Base-by-base conservation (phyloP, 2,797 vertebrate species). In the Megaceryle alcyon region DNA sequence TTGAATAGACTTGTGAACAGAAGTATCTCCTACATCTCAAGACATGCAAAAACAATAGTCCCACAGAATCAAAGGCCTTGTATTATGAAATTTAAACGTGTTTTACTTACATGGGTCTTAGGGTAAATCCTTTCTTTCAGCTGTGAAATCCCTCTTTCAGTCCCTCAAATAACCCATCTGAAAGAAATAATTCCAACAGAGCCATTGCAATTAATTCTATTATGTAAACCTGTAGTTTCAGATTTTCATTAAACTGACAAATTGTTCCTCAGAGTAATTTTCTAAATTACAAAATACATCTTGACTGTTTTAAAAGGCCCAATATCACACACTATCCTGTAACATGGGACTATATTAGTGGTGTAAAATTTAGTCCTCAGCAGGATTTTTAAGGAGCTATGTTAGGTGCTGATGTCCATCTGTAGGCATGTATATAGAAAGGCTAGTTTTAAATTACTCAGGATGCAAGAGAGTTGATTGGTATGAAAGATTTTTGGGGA, bases 131-230 rank as follows among this genome's bases (percentile, higher is more conserved):
- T 95, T 86, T 76, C 94, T 96, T 97, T 96, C 91, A 94, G 86
- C 93, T 97, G 88, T 94, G 88, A 95, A 96, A 92, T 93, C 96
- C 84, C 81, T 89, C 90, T 96, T 94, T 95, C 93, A 94, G 71
- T 90, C 63, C 49, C 83, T 90, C 93, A 88, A 95, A 95, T 96
- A 95, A 96, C 93, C 71, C n/a, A 4, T 81, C 91, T 89, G 83
- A 95, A 95, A 90, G 83, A 91, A 95, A 96, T 92, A 77, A 95
- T 97, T 97, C 94, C 94, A 95, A 83, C 87, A 96, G 78, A 94
- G 66, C 81, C 78, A 94, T 95, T 94, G 84, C 93, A 96, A 94
- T 92, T 94, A 96, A 94, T 91, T 92, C 92, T 95, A 82, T 96
- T 96, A 82, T 93, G 63, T 87, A 93, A 95, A 95, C 76, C 68